phyloP scores from a whole-genome alignment of 2,888 invertebrate species.

The Cylindroiulus punctatus region DNA sequence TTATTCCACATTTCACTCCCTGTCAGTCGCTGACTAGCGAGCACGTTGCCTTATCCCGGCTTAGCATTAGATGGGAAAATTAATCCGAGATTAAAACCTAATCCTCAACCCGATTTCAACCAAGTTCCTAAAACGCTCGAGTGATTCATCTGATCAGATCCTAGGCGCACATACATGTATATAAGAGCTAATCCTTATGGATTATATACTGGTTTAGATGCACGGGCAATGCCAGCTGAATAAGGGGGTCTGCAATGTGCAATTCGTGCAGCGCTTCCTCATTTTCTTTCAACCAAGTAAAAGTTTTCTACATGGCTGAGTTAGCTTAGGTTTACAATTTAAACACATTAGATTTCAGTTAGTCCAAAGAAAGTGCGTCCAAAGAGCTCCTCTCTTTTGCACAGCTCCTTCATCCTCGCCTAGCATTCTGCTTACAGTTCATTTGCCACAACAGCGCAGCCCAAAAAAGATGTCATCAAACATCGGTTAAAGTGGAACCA shows the following conservation, averaged over 20 bases:
- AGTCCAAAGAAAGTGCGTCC: neutral
- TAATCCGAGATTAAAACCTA: conserved; percentile 52
- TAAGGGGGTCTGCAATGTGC: neutral
- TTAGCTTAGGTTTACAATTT: conserved; percentile 1
- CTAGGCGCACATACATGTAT: neutral
- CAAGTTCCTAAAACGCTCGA: conserved; percentile 31
- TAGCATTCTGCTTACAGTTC: neutral
- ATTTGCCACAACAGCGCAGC: neutral
- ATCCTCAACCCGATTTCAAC: conserved; percentile 35
- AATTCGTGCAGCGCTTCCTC: neutral
- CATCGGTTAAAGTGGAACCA: neutral
- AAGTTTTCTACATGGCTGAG: neutral
- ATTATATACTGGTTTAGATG: conserved; percentile 1
- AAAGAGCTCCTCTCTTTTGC: neutral
- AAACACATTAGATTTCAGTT: neutral
- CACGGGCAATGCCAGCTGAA: neutral
- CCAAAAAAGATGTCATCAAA: neutral
- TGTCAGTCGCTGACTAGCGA: conserved; percentile 3
- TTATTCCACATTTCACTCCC: conserved; percentile 10
- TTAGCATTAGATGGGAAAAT: conserved; percentile 50
- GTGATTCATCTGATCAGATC: conserved; percentile 48
- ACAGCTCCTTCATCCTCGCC: neutral
- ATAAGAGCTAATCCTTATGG: conserved; percentile 1
- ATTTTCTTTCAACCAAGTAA: conserved; percentile 1
- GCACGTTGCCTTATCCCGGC: conserved; percentile 36